phyloP scores from a whole-genome alignment of 2,797 vertebrate species.

The Pristis pectinata region DNA sequence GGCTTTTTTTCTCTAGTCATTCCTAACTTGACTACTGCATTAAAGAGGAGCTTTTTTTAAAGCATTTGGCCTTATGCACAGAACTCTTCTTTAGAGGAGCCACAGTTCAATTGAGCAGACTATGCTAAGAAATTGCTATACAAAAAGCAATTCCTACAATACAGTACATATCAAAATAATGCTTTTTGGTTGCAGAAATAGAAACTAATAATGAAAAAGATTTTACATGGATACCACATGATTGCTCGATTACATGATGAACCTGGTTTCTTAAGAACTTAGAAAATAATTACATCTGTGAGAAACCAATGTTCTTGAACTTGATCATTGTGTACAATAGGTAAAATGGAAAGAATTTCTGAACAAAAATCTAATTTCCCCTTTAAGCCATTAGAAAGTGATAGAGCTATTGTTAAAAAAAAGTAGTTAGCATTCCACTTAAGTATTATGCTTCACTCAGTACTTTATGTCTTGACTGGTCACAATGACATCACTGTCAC shows the following conservation, averaged over 20 bases:
- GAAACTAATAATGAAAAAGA: slow-evolving; percentile 8
- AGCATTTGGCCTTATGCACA: slow-evolving; percentile 37
- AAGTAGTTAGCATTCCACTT: slow-evolving; percentile 33
- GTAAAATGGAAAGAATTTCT: slow-evolving; percentile 24
- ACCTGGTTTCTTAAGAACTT: slow-evolving; percentile 35
- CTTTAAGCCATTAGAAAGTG: slow-evolving; percentile 31
- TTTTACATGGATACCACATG: neutral
- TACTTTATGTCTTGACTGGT: slow-evolving; percentile 7
- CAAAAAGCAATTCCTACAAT: slow-evolving; percentile 35
- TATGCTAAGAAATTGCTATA: slow-evolving; percentile 35
- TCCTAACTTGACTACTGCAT: slow-evolving; percentile 32
- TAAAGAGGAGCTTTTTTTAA: slow-evolving; percentile 38
- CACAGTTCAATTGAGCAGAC: slow-evolving; percentile 26
- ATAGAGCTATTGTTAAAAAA: neutral
- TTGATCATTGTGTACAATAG: slow-evolving; percentile 28
- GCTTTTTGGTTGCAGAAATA: slow-evolving; percentile 36
- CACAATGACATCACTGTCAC: slow-evolving; percentile 37
- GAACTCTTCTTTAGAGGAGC: slow-evolving; percentile 31
- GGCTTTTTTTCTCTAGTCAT: slow-evolving; percentile 23
- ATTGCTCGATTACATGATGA: neutral
- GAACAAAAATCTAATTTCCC: slow-evolving; percentile 2
- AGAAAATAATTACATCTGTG: slow-evolving; percentile 36
- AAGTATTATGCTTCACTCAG: slow-evolving; percentile 35
- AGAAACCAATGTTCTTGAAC: slow-evolving; percentile 30
- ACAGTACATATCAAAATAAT: slow-evolving; percentile 38